phyloP scores from a whole-genome alignment of 2,113 vertebrate genomes.

The Gulo gulo region DNA sequence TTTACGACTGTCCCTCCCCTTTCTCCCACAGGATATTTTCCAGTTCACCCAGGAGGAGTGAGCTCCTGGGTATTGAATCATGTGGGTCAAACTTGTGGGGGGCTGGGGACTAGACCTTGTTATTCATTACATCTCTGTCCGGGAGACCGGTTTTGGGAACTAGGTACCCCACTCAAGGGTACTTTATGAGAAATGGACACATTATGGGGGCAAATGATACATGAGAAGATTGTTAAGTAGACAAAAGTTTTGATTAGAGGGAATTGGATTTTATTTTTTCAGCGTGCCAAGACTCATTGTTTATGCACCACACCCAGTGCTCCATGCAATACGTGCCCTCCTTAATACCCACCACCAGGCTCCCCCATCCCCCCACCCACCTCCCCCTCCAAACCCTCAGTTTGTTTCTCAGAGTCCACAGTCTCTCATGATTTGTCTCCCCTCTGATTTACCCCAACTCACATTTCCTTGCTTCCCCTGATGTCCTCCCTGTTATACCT shows the following conservation, averaged over 20 bases:
- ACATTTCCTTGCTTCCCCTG: too few species aligned
- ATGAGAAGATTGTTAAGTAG: not conserved
- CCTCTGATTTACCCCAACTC: too few species aligned
- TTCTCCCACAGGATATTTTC: not conserved
- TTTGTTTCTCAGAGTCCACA: too few species aligned
- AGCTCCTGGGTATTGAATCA: not conserved
- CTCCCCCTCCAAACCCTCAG: too few species aligned
- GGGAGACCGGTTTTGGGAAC: not conserved
- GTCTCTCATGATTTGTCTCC: too few species aligned
- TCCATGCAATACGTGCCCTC: too few species aligned
- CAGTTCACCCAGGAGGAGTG: not conserved
- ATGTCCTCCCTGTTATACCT: too few species aligned
- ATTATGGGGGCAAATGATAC: not conserved
- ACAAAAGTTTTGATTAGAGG: not conserved
- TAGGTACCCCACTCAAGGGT: too few species aligned
- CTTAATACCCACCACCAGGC: too few species aligned
- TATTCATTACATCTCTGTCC: not conserved
- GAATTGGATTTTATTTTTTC: not conserved
- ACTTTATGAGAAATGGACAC: not conserved
- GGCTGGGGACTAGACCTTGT: not conserved
- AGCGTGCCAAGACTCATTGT: too few species aligned
- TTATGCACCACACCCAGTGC: too few species aligned
- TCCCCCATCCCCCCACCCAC: too few species aligned
- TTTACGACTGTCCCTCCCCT: not conserved
- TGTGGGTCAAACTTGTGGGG: not conserved